Base-by-base conservation (phyloP, 2,888 invertebrate species). In the Drosophila emarginata region DNA sequence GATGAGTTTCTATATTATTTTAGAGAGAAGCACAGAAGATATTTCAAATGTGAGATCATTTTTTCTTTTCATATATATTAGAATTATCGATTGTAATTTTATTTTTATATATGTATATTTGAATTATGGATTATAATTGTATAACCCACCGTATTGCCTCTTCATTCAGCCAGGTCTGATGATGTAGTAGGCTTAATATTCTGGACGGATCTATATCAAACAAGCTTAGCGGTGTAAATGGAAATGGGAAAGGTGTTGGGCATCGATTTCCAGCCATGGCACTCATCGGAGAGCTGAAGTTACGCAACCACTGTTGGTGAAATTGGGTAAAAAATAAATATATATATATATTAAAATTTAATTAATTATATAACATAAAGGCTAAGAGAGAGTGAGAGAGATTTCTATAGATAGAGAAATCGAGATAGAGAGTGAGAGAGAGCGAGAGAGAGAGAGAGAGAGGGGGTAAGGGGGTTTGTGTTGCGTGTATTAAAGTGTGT, bases 241-340 rank as follows among this genome's bases (percentile, higher is more conserved):
- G 93, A 74, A 94, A 93, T 64, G 93, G 93, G 86, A 94, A 94
- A 28, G 94, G 94, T 18, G 94, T 93, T 51, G 94, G 93, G 68
- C 91, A 91, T 59, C 91, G 88, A 62, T 79, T 85, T 58, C 88
- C 72, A 59, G 79, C 66, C 70, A 88, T 74, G 1, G 85, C 76
- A 74, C 74, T 76, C 69, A 85, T 73, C 21, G 85, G 87, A 0
- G 88, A 83, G 57, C 83, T 72, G 66, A 89, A 89, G 74, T 89
- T 89, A 18, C 89, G 89, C 45, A 89, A 70, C 28, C 89, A 86
- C 89, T 89, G 80, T 72, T 63, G 23, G 32, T 37, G 36, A 36
- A 36, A 59, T 32, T 40, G 12, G 36, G 14, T 51, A 23, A 45
- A 18, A 45, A 26, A 26, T 32, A 21, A 50, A 9, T 21, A 71